Conservation (phyloP, 2,797 vertebrate species). For the Scolopax bukidnonensis region DNA sequence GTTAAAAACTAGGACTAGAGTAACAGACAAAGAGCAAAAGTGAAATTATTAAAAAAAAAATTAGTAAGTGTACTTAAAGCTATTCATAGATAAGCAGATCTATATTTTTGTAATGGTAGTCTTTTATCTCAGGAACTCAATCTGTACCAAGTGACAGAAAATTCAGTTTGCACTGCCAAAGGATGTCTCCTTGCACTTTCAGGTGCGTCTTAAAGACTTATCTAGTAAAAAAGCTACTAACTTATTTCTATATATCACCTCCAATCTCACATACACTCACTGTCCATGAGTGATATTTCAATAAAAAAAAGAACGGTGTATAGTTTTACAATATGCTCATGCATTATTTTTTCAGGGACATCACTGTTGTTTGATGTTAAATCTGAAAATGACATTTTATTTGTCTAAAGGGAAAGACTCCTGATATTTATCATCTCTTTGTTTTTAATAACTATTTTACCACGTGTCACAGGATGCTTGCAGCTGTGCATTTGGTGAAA, state of each 20-base stretch:
- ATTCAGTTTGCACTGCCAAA: background rate
- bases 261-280: fast-evolving
- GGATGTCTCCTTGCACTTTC: background rate
- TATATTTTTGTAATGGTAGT: background rate
- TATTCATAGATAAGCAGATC: background rate
- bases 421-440: background rate
- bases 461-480: background rate
- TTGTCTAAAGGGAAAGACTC: background rate
- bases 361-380: background rate
- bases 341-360: background rate
- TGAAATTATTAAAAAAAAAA: background rate
- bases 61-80: background rate
- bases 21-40: background rate
- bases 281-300: background rate
- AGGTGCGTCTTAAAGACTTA: background rate
- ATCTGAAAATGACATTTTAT: background rate
- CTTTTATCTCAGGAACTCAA: background rate
- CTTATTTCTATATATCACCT: background rate
- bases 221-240: background rate
- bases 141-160: background rate
- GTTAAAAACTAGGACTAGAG: background rate
- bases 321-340: background rate
- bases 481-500: background rate
- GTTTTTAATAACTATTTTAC: background rate
- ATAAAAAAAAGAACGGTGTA: background rate